Evolutionary conservation across 1,140 invertebrate species (phyloP).

Genomic region (Drosophila repletoides): DNA sequence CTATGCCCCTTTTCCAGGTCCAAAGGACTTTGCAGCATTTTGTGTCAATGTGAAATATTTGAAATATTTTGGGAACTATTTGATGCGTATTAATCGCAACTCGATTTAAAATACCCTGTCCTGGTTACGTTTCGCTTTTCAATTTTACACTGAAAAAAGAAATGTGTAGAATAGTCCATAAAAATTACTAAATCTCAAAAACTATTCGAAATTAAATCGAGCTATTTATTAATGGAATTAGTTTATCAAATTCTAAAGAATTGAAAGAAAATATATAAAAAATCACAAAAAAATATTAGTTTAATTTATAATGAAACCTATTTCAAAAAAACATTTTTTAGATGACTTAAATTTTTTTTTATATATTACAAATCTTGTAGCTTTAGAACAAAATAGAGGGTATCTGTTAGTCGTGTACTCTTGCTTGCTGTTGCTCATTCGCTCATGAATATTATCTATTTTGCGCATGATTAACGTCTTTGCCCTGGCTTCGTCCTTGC

Average conservation of each 20-base stretch:
- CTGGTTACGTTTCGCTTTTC: no score
- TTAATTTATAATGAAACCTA: no score
- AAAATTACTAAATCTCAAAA: background rate
- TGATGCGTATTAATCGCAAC: background rate
- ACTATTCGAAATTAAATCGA: no score
- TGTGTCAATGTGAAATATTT: slow-evolving; percentile 20
- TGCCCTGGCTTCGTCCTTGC: background rate
- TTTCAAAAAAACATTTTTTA: no score
- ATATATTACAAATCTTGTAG: background rate
- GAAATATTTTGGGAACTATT: slow-evolving; percentile 13
- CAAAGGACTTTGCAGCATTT: background rate
- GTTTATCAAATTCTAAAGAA: no score
- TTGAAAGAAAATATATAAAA: no score
- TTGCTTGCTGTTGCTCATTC: background rate
- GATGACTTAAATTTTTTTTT: background rate
- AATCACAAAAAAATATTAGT: no score
- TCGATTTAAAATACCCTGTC: background rate
- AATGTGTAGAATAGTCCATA: background rate
- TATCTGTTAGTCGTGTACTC: background rate
- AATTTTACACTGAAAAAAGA: no score
- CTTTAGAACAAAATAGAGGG: background rate
- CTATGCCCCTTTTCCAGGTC: background rate
- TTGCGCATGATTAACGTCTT: background rate
- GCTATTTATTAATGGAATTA: no score
- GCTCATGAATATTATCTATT: background rate